Conservation (phyloP, 2,113 vertebrate genomes). For the Strix uralensis region DNA sequence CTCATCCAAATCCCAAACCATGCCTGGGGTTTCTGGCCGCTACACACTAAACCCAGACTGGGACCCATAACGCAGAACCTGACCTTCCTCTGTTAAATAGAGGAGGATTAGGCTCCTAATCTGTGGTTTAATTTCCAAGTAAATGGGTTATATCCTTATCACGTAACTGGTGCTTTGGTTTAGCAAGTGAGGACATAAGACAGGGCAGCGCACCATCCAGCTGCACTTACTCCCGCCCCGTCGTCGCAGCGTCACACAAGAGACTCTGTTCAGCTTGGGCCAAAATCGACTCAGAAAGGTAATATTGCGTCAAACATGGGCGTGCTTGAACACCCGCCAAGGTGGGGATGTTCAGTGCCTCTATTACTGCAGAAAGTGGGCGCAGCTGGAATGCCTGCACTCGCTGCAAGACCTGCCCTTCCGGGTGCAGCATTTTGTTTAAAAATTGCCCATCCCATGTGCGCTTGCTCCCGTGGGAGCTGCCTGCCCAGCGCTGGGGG, state of each 20-base stretch:
- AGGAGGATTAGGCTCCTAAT: not conserved
- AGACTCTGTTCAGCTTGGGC: not conserved
- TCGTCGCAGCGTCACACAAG: fast-evolving
- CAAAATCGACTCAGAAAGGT: too few species aligned
- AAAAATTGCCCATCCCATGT: fast-evolving
- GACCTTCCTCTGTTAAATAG: not conserved
- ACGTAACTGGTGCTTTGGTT: not conserved
- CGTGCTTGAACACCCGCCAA: fast-evolving
- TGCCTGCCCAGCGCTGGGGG: fast-evolving
- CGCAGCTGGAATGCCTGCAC: not conserved
- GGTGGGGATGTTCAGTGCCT: not conserved
- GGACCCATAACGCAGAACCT: not conserved
- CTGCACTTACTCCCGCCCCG: too few species aligned
- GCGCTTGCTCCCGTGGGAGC: not conserved
- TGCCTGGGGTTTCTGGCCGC: not conserved
- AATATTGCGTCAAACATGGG: fast-evolving
- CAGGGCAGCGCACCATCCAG: fast-evolving
- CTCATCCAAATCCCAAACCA: fast-evolving
- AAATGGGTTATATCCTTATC: not conserved
- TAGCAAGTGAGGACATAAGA: not conserved
- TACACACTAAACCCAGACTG: too few species aligned
- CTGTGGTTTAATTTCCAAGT: not conserved
- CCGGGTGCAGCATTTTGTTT: not conserved
- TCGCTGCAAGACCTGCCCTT: not conserved
- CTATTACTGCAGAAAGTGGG: fast-evolving